phyloP scores from a whole-genome alignment of 2,113 vertebrate species.

The Hippocampus comes region DNA sequence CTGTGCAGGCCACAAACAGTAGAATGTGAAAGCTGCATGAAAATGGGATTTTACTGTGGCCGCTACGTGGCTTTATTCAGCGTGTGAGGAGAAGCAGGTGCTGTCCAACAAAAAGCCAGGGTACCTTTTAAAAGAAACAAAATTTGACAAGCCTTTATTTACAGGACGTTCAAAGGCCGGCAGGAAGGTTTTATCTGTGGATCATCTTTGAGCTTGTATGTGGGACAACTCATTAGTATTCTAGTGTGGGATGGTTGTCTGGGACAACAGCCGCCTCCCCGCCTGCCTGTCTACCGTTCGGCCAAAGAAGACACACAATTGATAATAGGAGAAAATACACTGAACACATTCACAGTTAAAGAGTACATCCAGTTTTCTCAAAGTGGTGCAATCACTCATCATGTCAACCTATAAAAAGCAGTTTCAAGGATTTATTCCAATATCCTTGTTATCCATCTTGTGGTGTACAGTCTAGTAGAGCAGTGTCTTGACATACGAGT shows the following conservation, averaged over 20 bases:
- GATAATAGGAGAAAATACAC: conserved; percentile 20
- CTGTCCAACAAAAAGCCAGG: not conserved
- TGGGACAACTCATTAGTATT: conserved; percentile 63
- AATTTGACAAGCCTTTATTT: conserved; percentile 2
- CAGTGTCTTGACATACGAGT: too few relatives aligned
- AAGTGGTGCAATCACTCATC: not conserved
- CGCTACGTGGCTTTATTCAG: conserved; percentile 13
- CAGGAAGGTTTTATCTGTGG: conserved; percentile 40
- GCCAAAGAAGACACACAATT: conserved; percentile 37
- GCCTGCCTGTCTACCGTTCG: conserved; percentile 39
- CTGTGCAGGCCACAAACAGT: conserved; percentile 35
- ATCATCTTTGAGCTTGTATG: conserved; percentile 48
- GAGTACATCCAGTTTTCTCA: conserved; percentile 19
- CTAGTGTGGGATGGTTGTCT: conserved; percentile 47
- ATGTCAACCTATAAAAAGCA: not conserved
- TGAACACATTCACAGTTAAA: conserved; percentile 11
- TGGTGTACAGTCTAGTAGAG: not conserved
- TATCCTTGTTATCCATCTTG: not conserved
- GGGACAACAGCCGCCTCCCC: conserved; percentile 50
- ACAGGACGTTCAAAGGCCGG: conserved; percentile 8
- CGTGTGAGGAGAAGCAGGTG: conserved; percentile 19
- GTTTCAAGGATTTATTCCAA: not conserved
- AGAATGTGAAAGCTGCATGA: conserved; percentile 11
- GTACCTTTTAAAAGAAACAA: conserved; percentile 9
- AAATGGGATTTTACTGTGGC: conserved; percentile 10